phyloP scores from a whole-genome alignment of 2,797 vertebrate genomes.

The Otolemur crassicaudatus region DNA sequence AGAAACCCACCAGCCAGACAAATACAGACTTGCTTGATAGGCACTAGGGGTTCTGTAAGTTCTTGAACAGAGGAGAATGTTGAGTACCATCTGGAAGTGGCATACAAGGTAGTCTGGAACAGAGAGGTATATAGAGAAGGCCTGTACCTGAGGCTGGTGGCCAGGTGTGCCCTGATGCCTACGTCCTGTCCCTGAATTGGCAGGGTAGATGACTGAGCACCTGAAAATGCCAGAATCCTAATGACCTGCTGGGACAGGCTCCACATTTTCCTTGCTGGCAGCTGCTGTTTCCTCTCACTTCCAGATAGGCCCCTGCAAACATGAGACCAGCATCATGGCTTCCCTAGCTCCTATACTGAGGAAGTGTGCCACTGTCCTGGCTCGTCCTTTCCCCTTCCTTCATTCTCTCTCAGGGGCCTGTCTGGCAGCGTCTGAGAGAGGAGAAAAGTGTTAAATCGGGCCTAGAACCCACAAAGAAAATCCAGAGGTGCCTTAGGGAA shows the following conservation, averaged over 20 bases:
- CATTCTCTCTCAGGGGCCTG: neutral
- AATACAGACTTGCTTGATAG: neutral
- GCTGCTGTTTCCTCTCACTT: neutral
- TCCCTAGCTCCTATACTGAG: neutral
- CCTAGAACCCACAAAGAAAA: neutral
- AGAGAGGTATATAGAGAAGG: neutral
- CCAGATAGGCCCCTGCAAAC: neutral
- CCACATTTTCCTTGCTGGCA: neutral
- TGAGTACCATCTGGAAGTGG: neutral
- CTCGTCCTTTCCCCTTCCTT: neutral
- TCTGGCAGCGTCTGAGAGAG: neutral
- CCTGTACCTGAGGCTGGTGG: neutral
- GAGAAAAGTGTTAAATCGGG: neutral
- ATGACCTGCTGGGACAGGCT: neutral
- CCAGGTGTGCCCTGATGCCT: neutral
- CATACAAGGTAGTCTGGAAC: neutral
- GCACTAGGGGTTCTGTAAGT: neutral
- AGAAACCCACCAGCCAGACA: neutral
- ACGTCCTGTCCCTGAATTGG: neutral
- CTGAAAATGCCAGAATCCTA: neutral
- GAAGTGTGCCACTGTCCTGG: neutral
- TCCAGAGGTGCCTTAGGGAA: neutral
- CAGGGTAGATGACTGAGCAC: neutral
- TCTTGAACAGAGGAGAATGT: neutral
- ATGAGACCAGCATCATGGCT: neutral